Percentiles rank a stretch among this genome's conserved stretches.
phyloP scores from a whole-genome alignment of 2,113 vertebrate species.

The Etheostoma cragini region DNA sequence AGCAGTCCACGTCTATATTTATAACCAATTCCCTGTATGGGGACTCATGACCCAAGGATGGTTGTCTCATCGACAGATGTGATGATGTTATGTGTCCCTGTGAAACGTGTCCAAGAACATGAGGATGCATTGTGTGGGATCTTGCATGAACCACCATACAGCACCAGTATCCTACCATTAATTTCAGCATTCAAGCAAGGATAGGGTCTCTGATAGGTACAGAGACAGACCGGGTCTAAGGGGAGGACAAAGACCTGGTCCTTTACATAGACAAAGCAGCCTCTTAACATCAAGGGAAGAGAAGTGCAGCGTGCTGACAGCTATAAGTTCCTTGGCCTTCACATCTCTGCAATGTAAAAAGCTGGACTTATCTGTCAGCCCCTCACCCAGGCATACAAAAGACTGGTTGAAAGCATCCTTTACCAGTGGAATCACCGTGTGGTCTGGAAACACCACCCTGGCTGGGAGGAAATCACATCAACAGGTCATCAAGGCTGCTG shows the following conservation, averaged over 20 bases:
- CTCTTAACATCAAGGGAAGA: not conserved
- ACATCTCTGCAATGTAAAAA: not conserved
- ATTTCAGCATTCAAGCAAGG: too few relatives aligned
- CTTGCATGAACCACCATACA: too few relatives aligned
- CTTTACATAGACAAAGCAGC: not conserved
- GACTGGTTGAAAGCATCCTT: not conserved
- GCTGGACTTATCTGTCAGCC: not conserved
- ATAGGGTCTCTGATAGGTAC: too few relatives aligned
- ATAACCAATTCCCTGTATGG: too few relatives aligned
- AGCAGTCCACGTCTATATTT: too few relatives aligned
- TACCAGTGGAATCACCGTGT: not conserved
- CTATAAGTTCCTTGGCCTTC: not conserved
- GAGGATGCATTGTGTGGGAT: too few relatives aligned
- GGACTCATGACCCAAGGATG: too few relatives aligned
- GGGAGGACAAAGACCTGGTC: not conserved
- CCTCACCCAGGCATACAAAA: not conserved
- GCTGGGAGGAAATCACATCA: not conserved
- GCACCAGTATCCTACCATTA: too few relatives aligned
- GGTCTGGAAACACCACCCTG: not conserved
- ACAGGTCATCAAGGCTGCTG: not conserved
- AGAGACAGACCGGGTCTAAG: too few relatives aligned
- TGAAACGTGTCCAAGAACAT: too few relatives aligned
- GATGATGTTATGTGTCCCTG: too few relatives aligned
- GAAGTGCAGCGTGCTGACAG: not conserved
- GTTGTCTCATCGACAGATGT: too few relatives aligned